Conservation (phyloP, 2,113 vertebrate genomes). For the Ptilorrhoa leucosticta region DNA sequence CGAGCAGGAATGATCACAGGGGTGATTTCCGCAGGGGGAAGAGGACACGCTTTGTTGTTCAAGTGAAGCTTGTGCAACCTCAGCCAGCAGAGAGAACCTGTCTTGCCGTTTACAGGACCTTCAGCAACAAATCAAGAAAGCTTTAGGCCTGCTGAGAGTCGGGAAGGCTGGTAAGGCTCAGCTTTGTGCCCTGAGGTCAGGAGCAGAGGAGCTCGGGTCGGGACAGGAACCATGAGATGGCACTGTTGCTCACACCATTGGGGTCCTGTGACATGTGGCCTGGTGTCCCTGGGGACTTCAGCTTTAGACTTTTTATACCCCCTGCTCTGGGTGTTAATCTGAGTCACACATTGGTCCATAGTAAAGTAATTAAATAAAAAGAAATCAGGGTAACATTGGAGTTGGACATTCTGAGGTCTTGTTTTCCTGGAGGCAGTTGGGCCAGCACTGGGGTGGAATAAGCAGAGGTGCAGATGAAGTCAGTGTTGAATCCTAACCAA, state of each 20-base stretch:
- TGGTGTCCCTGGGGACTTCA: background rate
- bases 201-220: background rate
- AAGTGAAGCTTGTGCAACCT: constrained; percentile 18
- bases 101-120: constrained; percentile 36
- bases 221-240: constrained; percentile 65
- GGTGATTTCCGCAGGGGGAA: constrained; percentile 63
- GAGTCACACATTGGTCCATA: background rate
- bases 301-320: background rate
- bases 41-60: constrained; percentile 61
- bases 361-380: background rate
- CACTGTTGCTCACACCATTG: constrained; percentile 34
- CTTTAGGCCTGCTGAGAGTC: constrained; percentile 30
- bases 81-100: constrained; percentile 36
- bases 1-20: background rate
- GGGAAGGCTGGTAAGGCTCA: constrained; percentile 63
- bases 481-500: background rate
- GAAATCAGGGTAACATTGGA: background rate
- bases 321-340: background rate
- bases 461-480: background rate
- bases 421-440: background rate
- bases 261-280: background rate
- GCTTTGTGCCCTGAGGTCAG: background rate
- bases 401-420: background rate
- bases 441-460: fast-evolving
- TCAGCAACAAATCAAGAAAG: constrained; percentile 4